Percentiles rank a stretch among this genome's conserved stretches.
Evolutionary conservation across 2,113 vertebrate species (phyloP).

Genomic region (Campylomormyrus numenius): DNA sequence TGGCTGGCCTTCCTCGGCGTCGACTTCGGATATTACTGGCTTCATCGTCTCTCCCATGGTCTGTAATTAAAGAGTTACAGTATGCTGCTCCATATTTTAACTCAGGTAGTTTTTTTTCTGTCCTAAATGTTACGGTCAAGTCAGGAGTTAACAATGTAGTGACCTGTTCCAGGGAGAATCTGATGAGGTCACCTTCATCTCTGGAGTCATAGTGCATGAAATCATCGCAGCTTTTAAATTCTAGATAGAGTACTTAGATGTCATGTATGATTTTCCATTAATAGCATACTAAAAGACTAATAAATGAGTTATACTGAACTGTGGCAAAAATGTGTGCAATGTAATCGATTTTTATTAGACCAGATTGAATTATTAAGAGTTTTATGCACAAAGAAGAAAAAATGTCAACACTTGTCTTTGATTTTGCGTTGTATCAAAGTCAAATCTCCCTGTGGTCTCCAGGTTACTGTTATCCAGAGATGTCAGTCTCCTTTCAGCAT

Average conservation of each 20-base stretch:
- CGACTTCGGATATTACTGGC: constrained; percentile 84
- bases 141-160: neutral
- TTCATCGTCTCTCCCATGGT: constrained; percentile 82
- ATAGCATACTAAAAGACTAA: neutral
- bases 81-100: neutral
- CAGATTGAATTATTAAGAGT: neutral
- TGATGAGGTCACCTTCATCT: neutral
- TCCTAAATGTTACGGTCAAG: neutral
- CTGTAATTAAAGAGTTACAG: constrained; percentile 38
- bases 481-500: neutral
- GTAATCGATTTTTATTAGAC: neutral
- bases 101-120: neutral
- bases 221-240: neutral
- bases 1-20: constrained; percentile 78
- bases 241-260: neutral
- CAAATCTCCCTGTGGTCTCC: neutral
- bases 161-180: neutral
- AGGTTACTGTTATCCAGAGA: neutral
- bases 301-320: neutral
- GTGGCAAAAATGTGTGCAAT: neutral
- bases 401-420: neutral
- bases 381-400: neutral
- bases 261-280: neutral
- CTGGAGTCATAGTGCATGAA: neutral
- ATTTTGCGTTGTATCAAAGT: neutral